Evolutionary conservation across 2,888 invertebrate species (phyloP).

Genomic region (Watsonalla cultraria): DNA sequence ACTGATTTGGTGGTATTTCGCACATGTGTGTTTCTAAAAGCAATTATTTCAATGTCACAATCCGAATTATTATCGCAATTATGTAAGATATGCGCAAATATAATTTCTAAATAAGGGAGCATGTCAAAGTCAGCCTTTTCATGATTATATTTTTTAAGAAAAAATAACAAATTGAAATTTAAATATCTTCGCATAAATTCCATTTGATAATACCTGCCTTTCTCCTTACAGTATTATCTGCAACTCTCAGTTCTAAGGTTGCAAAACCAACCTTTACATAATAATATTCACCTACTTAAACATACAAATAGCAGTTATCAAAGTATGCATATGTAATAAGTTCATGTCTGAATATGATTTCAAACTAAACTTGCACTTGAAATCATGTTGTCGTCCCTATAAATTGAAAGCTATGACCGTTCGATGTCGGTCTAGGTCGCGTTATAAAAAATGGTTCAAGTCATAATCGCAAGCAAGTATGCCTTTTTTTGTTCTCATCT

Average conservation of each 20-base stretch:
- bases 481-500: no score
- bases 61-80: no score
- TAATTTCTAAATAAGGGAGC: no score
- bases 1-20: no score
- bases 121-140: no score
- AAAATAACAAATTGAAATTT: no score
- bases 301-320: neutral
- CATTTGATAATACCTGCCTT: neutral
- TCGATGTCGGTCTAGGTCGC: constrained; percentile 61
- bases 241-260: neutral
- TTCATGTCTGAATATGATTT: constrained; percentile 2
- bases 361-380: constrained; percentile 43
- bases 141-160: no score
- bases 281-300: neutral
- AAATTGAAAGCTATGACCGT: constrained; percentile 56
- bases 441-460: constrained; percentile 16
- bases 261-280: neutral
- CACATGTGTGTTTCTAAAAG: no score
- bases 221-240: neutral
- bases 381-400: constrained; percentile 45
- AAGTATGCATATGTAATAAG: neutral
- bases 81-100: no score
- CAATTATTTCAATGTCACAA: no score
- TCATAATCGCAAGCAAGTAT: constrained; percentile 20
- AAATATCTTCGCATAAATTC: no score